phyloP scores from a whole-genome alignment of 2,797 vertebrate genomes.

The Tokudaia tokunoshimensis region DNA sequence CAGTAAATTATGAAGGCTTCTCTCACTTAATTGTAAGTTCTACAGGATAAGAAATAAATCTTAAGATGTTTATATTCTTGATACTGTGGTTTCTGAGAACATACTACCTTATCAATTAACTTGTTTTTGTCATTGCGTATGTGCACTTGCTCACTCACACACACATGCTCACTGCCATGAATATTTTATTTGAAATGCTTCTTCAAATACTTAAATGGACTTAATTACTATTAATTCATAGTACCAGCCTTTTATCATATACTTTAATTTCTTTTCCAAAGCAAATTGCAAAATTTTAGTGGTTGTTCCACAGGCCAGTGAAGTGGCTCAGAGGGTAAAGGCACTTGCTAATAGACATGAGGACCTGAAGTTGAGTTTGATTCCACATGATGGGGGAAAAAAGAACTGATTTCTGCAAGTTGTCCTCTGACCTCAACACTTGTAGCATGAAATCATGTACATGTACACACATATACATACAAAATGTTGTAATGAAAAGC shows the following conservation, averaged over 20 bases:
- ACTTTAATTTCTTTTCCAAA: background rate
- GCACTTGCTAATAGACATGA: background rate
- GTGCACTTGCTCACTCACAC: too few relatives aligned
- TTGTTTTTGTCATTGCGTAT: background rate
- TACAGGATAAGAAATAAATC: slow-evolving; percentile 1
- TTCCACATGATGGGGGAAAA: background rate
- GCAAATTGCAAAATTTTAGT: slow-evolving; percentile 19
- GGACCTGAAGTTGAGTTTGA: background rate
- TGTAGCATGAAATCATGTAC: background rate
- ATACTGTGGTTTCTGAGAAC: background rate
- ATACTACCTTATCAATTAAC: background rate
- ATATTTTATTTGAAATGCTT: background rate
- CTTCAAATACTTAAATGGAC: background rate
- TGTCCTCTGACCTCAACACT: background rate
- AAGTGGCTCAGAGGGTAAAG: background rate
- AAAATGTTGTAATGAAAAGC: background rate
- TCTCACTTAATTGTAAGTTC: slow-evolving; percentile 11
- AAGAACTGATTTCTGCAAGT: background rate
- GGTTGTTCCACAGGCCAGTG: background rate
- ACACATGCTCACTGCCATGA: too few relatives aligned
- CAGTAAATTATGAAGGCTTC: slow-evolving; percentile 12
- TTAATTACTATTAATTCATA: slow-evolving; percentile 26
- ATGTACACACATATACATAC: background rate
- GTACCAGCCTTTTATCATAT: background rate
- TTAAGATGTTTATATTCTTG: background rate